Evolutionary conservation across 2,888 invertebrate species (phyloP).

Genomic region (Malthinus flaveolus): DNA sequence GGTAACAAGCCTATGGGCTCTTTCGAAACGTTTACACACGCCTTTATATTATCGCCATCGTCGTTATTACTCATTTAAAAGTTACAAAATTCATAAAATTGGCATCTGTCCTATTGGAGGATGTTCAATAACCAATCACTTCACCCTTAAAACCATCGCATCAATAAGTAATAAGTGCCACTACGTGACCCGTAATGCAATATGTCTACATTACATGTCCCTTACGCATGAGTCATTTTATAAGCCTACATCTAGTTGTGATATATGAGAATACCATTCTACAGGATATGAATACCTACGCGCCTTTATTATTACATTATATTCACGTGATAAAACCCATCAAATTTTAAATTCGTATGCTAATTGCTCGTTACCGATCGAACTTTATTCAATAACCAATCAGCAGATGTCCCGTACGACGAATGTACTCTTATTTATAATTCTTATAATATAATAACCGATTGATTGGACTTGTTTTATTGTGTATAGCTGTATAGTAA

Average conservation of each 20-base stretch:
- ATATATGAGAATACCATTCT: conserved; percentile 34
- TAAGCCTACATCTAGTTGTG: conserved; percentile 44
- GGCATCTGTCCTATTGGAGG: conserved; percentile 47
- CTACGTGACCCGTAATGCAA: conserved; percentile 33
- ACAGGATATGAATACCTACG: conserved; percentile 1
- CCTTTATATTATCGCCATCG: conserved; percentile 34
- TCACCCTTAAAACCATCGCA: conserved; percentile 39
- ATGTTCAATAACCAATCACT: conserved; percentile 47
- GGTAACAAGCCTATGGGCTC: conserved; percentile 36
- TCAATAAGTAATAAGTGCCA: conserved; percentile 46
- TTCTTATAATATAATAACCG: too few relatives aligned
- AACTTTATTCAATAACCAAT: too few relatives aligned
- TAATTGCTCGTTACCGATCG: not conserved
- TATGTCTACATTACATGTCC: conserved; percentile 39
- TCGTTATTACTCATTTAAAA: conserved; percentile 39
- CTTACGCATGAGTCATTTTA: conserved; percentile 50
- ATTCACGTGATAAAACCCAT: not conserved
- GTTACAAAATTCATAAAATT: conserved; percentile 39
- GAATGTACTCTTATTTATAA: too few relatives aligned
- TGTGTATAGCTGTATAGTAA: too few relatives aligned
- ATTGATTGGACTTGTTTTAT: too few relatives aligned
- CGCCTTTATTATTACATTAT: conserved; percentile 1
- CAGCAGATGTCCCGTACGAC: too few relatives aligned
- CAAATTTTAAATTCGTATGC: conserved; percentile 5
- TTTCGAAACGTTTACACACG: conserved; percentile 36